phyloP scores from a whole-genome alignment of 2,888 invertebrate species.

The Diarsia rubi region DNA sequence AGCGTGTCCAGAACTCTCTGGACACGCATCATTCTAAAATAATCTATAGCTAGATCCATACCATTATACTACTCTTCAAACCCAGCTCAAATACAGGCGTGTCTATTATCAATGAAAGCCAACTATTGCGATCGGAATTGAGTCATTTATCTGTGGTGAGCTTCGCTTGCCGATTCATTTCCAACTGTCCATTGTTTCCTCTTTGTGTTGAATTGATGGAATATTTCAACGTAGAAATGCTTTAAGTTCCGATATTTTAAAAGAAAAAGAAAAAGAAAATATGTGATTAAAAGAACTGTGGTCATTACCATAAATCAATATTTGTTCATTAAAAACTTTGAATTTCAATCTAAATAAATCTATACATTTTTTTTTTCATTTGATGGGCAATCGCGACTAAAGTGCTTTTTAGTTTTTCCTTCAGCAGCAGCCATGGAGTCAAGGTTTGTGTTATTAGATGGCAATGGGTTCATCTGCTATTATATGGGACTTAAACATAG shows the following conservation, averaged over 20 bases:
- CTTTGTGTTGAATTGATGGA: conserved; percentile 61
- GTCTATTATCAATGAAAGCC: conserved; percentile 69
- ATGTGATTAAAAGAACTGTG: no score
- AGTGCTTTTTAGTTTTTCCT: no score
- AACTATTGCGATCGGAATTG: conserved; percentile 69
- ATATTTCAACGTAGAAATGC: conserved; percentile 39
- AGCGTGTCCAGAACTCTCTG: no score
- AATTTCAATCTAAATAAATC: not conserved
- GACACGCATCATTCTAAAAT: not conserved
- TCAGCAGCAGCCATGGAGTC: no score
- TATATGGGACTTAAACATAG: no score
- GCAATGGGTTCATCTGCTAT: no score
- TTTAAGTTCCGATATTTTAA: no score
- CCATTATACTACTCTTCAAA: not conserved
- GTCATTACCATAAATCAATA: not conserved
- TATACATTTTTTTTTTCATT: no score
- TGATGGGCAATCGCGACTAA: no score
- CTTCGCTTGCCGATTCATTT: conserved; percentile 52
- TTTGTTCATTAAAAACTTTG: not conserved
- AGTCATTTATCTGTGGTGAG: conserved; percentile 73
- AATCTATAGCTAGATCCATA: not conserved
- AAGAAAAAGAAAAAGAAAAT: no score
- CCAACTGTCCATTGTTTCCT: conserved; percentile 45
- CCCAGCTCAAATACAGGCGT: conserved; percentile 19
- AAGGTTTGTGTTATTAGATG: no score